Percentiles rank a stretch among this genome's conserved stretches.
Conservation (phyloP, 2,113 vertebrate species). For the Acinonyx jubatus region DNA sequence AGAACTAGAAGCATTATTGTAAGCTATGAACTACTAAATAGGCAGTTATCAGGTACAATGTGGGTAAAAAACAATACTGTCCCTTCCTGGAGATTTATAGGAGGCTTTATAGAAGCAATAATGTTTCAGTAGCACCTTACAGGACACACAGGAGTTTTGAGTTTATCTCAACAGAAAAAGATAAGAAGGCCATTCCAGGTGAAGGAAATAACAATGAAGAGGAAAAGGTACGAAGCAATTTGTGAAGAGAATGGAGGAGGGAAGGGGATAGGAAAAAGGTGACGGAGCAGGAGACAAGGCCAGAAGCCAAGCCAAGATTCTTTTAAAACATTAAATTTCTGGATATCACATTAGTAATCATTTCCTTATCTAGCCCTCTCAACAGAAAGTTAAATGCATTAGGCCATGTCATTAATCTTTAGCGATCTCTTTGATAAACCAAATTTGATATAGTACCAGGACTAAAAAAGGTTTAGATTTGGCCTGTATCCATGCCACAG, state of each 20-base stretch:
- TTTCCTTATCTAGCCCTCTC: neutral
- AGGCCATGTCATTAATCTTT: neutral
- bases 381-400: slow-evolving; percentile 31
- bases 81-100: neutral
- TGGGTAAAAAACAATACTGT: neutral
- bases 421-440: neutral
- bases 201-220: neutral
- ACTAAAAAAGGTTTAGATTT: neutral
- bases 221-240: neutral
- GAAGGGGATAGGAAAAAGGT: neutral
- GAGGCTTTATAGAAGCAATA: neutral
- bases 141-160: neutral
- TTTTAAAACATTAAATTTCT: neutral
- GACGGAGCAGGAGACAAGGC: neutral
- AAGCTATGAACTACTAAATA: neutral
- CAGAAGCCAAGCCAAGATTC: neutral
- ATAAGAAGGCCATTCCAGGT: neutral
- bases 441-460: neutral
- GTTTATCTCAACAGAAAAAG: neutral
- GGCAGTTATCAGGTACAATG: neutral
- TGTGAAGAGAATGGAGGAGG: neutral
- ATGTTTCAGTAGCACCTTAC: neutral
- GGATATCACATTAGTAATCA: neutral
- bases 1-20: neutral
- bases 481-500: neutral